Percentiles rank a stretch among this genome's conserved stretches.
Conservation (phyloP, 2,797 vertebrate genomes). For the Australoheros facetus region DNA sequence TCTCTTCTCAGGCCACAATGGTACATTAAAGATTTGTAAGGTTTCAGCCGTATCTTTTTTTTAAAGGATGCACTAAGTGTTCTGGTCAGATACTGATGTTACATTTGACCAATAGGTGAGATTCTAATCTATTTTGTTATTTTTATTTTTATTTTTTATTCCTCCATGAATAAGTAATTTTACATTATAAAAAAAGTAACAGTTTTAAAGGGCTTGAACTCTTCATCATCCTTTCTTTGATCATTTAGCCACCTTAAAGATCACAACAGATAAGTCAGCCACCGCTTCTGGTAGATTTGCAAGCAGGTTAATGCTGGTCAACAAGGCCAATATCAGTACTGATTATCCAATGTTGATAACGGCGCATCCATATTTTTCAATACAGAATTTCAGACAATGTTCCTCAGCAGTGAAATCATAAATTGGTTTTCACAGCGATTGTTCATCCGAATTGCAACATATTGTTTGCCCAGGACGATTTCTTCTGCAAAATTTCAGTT, state of each 20-base stretch:
- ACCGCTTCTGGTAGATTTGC: not conserved
- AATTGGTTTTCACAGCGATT: conserved; percentile 6
- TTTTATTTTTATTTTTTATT: not conserved
- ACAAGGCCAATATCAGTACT: not conserved
- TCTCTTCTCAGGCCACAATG: not conserved
- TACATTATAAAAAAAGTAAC: not conserved
- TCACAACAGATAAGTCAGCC: not conserved
- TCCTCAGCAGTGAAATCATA: not conserved
- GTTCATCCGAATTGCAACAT: not conserved
- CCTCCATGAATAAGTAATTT: not conserved
- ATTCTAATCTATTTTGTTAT: not conserved
- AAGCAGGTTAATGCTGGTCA: not conserved
- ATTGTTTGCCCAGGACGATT: not conserved
- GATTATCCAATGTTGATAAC: not conserved
- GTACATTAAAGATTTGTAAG: conserved; percentile 31
- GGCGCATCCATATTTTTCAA: too few relatives aligned
- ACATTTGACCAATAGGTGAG: not conserved
- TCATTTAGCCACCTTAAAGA: not conserved
- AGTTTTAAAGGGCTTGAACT: not conserved
- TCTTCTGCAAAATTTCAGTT: not conserved
- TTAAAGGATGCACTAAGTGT: not conserved
- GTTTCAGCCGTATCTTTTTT: conserved; percentile 18
- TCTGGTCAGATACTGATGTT: not conserved
- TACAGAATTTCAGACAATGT: not conserved
- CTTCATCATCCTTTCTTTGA: not conserved